Evolutionary conservation across 2,113 vertebrate genomes (phyloP), one percentile per base, ranked within the genome.

Genomic region (Gadus macrocephalus): DNA sequence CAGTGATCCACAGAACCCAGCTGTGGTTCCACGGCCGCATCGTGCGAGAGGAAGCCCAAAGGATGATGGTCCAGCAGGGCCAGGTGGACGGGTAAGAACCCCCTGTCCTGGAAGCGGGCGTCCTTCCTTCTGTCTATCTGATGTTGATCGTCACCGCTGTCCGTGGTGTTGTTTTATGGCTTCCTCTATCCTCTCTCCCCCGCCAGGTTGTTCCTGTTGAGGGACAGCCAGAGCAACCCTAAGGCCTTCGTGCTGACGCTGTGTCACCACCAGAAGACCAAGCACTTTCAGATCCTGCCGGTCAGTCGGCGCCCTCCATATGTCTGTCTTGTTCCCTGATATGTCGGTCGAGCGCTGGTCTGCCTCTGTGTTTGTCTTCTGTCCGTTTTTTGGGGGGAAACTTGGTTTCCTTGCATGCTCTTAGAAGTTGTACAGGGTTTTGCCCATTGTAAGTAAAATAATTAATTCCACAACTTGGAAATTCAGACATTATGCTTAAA

Each of bases 181-280:
- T 49, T 49, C 42, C 8, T 9, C 42, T 11, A 14, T 62, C 8
- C 61, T 0, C 4, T 53, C 0, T 53, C 68, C 9, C 9, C 38
- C 27, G 6, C 69, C 83, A 99, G 97, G 84, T 93, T 99, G 71
- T 99, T 98, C 85, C 93, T 99, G 70, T 92, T 99, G 71, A 93
- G 97, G 80, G 97, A 98, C 91, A 98, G 97, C 90, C 97, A 98
- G 91, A 99, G 97, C 83, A 99, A 97, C 82, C 96, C 97, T 86
- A 99, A 97, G 92, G 95, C 97, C 0, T 98, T 98, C 76, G 97
- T 98, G 77, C 96, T 99, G 83, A 98, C 97, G 0, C 89, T 99
- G 88, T 98, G 96, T 91, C 96, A 98, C 88, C 96, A 98, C 89
- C 97, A 98, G 92, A 99, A 98, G 89, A 98, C 98, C 82, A 98